A percentile compares a stretch with the other conserved stretches of the same genome.
Evolutionary conservation across 1,140 invertebrate genomes (phyloP).

Genomic region (Plutomurus gul): DNA sequence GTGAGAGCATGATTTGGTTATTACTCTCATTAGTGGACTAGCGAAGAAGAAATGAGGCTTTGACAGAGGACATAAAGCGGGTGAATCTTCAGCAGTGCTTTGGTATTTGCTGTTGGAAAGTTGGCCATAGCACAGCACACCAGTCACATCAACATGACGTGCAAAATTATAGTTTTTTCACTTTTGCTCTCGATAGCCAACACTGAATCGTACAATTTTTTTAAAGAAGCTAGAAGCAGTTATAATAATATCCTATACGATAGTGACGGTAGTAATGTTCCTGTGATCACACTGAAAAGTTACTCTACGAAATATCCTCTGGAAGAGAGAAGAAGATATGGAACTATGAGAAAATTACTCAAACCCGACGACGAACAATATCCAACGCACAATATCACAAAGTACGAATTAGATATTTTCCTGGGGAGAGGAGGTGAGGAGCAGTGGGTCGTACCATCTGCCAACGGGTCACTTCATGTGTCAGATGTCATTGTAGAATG

Average conservation of each 20-base stretch:
- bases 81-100: not conserved
- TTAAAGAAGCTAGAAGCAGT: not conserved
- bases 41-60: not conserved
- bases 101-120: not conserved
- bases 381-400: conserved; percentile 4
- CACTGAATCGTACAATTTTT: not conserved
- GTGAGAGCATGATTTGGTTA: not conserved
- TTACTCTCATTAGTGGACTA: too few species aligned
- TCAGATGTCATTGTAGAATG: conserved; percentile 36
- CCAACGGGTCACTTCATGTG: not conserved
- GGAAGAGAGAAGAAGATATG: not conserved
- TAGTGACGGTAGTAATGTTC: conserved; percentile 29
- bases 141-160: not conserved
- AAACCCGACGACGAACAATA: not conserved
- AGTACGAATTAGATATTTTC: conserved; percentile 27
- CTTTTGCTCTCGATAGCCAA: not conserved
- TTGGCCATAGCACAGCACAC: not conserved
- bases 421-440: conserved; percentile 20
- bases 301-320: not conserved
- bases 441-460: conserved; percentile 8
- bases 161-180: not conserved
- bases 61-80: conserved; percentile 1
- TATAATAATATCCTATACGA: not conserved
- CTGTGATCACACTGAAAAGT: conserved; percentile 35
- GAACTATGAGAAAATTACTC: not conserved